Evolutionary conservation across 1,140 invertebrate genomes (phyloP).

Genomic region (Philotrypesis tridentata): DNA sequence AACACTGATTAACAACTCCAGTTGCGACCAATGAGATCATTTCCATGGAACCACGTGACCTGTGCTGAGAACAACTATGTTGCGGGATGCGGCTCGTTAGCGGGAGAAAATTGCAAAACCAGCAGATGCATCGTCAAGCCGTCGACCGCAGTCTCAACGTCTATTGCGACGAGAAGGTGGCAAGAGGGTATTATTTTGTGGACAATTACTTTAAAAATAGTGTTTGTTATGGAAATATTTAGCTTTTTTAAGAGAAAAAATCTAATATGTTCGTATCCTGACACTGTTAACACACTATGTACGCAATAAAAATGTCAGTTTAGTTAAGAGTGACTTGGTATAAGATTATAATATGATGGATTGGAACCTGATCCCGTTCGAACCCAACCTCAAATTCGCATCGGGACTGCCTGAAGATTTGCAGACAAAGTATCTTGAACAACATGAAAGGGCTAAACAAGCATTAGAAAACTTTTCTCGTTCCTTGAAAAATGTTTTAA

Average conservation of each 20-base stretch:
- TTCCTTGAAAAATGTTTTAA: constrained; percentile 50
- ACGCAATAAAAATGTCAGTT: constrained; percentile 49
- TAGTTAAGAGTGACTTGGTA: constrained; percentile 37
- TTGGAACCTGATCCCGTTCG: constrained; percentile 4
- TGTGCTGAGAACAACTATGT: too few relatives aligned
- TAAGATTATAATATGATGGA: constrained; percentile 39
- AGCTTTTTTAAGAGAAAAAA: constrained; percentile 13
- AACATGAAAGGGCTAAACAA: constrained; percentile 49
- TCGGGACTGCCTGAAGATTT: constrained; percentile 44
- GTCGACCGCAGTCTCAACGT: too few relatives aligned
- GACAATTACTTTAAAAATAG: neutral
- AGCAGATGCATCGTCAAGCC: neutral
- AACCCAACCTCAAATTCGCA: constrained; percentile 51
- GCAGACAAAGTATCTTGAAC: constrained; percentile 49
- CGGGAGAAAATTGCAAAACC: neutral
- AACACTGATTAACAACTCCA: constrained; percentile 19
- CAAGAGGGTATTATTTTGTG: neutral
- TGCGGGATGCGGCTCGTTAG: too few relatives aligned
- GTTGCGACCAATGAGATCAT: constrained; percentile 17
- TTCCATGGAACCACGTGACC: neutral
- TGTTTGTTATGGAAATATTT: neutral
- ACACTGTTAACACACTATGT: constrained; percentile 33
- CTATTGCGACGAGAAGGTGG: neutral
- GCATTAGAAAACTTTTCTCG: constrained; percentile 51
- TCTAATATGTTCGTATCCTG: constrained; percentile 5